Evolutionary conservation across 2,888 invertebrate species (phyloP).

Genomic region (Caenorhabditis imperialis): DNA sequence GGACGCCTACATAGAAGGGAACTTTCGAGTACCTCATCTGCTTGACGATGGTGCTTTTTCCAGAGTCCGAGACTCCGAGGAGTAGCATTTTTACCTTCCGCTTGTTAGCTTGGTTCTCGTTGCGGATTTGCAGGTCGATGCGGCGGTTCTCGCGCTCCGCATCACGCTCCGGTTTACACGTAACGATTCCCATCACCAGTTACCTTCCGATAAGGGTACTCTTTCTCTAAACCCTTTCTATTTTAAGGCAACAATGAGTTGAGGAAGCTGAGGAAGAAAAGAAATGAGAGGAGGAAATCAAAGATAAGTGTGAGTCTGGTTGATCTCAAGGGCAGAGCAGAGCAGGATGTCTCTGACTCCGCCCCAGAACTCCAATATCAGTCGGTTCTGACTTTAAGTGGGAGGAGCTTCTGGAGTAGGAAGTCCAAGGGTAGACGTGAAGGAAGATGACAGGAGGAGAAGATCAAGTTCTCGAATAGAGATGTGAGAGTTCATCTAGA

Average conservation of each 20-base stretch:
- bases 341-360: conserved; percentile 11
- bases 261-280: not conserved
- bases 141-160: conserved; percentile 26
- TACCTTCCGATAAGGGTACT: no score
- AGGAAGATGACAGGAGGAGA: no score
- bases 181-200: conserved; percentile 29
- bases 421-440: no score
- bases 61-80: conserved; percentile 50
- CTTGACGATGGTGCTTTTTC: conserved; percentile 63
- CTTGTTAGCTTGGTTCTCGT: conserved; percentile 33
- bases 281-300: not conserved
- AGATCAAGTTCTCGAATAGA: no score
- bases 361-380: conserved; percentile 2
- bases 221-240: no score
- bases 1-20: not conserved
- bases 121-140: conserved; percentile 40
- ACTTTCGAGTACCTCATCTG: conserved; percentile 53
- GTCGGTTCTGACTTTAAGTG: no score
- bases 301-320: not conserved
- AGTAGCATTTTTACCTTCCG: conserved; percentile 43
- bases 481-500: no score
- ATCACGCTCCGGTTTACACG: conserved; percentile 42
- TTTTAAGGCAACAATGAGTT: no score
- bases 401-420: no score
- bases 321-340: not conserved